phyloP scores from a whole-genome alignment of 1,140 invertebrate genomes.

The Sogatella furcifera region DNA sequence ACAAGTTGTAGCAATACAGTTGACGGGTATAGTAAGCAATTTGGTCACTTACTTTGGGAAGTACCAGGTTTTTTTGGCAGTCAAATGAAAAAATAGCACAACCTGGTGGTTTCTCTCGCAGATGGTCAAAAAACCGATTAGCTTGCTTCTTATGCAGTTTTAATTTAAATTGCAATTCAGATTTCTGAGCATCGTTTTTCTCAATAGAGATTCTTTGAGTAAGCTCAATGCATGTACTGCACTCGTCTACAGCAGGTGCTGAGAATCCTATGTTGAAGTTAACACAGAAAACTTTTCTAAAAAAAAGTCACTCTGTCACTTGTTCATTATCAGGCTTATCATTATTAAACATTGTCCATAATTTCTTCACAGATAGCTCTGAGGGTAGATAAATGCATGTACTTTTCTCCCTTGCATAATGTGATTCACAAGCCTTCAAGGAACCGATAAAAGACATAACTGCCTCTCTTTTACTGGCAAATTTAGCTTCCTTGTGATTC shows the following conservation, averaged over 20 bases:
- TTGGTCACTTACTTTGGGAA: constrained; percentile 28
- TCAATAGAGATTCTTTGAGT: background rate
- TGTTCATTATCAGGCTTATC: background rate
- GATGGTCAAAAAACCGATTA: background rate
- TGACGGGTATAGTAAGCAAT: constrained; percentile 30
- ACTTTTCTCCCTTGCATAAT: background rate
- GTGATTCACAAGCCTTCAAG: background rate
- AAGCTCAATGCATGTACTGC: background rate
- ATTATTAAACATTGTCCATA: background rate
- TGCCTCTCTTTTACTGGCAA: background rate
- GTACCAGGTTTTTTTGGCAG: constrained; percentile 30
- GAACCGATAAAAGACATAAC: background rate
- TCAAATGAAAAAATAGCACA: constrained; percentile 25
- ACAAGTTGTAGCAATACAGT: constrained; percentile 31
- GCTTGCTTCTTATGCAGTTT: background rate
- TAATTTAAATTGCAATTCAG: background rate
- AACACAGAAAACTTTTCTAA: background rate
- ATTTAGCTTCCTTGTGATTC: background rate
- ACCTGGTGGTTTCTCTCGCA: background rate
- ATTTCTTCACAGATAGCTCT: background rate
- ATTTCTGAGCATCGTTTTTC: background rate
- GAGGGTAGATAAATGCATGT: background rate
- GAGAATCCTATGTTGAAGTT: background rate
- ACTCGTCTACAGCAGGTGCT: background rate
- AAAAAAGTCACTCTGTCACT: background rate